Evolutionary conservation across 1,140 invertebrate species (phyloP).

Genomic region (Paraescarpia echinospica): DNA sequence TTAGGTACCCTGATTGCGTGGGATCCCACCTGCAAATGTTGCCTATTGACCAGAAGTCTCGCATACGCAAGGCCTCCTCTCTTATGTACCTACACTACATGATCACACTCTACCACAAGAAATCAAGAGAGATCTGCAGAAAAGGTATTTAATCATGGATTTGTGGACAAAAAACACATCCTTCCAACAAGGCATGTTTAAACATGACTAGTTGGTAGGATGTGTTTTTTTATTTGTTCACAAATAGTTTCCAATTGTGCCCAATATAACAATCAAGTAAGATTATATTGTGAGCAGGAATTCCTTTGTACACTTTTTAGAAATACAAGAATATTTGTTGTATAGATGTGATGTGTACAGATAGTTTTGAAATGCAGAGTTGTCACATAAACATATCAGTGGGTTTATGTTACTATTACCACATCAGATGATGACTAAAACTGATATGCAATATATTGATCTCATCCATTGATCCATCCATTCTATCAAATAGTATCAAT

Average conservation of each 20-base stretch:
- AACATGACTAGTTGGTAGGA: too few species aligned
- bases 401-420: too few species aligned
- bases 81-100: not conserved
- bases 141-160: not conserved
- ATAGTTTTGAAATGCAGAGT: not conserved
- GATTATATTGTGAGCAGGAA: not conserved
- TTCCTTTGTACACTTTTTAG: not conserved
- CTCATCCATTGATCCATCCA: too few species aligned
- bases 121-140: not conserved
- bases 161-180: not conserved
- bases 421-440: too few species aligned
- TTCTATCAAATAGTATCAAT: too few species aligned
- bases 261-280: too few species aligned
- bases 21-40: not conserved
- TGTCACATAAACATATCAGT: too few species aligned
- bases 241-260: too few species aligned
- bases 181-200: too few species aligned
- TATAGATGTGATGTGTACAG: not conserved
- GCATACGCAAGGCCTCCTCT: not conserved
- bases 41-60: not conserved
- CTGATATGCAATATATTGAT: too few species aligned
- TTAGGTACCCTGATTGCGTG: not conserved
- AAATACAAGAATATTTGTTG: not conserved
- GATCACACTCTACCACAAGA: not conserved
- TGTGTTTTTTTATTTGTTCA: too few species aligned